Evolutionary conservation across 2,888 invertebrate genomes (phyloP).

Genomic region (Acanthoscelides obtectus): DNA sequence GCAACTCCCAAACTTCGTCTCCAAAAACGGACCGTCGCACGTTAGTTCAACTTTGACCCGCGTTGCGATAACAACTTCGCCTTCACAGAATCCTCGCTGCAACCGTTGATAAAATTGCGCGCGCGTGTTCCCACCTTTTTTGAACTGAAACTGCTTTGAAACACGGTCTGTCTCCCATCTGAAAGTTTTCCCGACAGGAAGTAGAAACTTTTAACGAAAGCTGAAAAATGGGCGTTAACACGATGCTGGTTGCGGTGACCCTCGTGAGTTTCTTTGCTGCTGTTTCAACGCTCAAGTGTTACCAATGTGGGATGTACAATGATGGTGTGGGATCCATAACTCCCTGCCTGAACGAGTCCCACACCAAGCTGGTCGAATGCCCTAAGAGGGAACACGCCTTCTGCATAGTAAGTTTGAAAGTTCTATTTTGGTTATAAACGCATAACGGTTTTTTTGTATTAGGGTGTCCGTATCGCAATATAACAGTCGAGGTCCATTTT

Average conservation of each 20-base stretch:
- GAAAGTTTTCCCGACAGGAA: background rate
- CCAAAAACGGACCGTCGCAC: constrained; percentile 5
- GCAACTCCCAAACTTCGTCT: constrained; percentile 9
- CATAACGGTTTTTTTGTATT: background rate
- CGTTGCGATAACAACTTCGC: constrained; percentile 29
- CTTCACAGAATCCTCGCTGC: background rate
- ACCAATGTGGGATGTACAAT: constrained; percentile 79
- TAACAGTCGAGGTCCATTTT: background rate
- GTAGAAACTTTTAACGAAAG: constrained; percentile 4
- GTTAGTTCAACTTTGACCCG: constrained; percentile 35
- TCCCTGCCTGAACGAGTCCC: constrained; percentile 69
- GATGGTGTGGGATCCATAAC: constrained; percentile 83
- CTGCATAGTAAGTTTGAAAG: constrained; percentile 68
- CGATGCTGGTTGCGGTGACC: constrained; percentile 13
- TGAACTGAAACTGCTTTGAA: background rate
- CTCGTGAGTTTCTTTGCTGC: constrained; percentile 26
- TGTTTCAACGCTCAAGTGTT: constrained; percentile 60
- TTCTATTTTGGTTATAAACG: background rate
- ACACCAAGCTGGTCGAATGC: constrained; percentile 68
- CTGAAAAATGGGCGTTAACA: constrained; percentile 20
- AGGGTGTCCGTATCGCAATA: background rate
- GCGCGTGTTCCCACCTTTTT: background rate
- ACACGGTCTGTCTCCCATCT: constrained; percentile 1
- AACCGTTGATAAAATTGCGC: background rate
- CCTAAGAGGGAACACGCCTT: constrained; percentile 55